Evolutionary conservation across 2,797 vertebrate genomes (phyloP).

Genomic region (Helostoma temminkii): DNA sequence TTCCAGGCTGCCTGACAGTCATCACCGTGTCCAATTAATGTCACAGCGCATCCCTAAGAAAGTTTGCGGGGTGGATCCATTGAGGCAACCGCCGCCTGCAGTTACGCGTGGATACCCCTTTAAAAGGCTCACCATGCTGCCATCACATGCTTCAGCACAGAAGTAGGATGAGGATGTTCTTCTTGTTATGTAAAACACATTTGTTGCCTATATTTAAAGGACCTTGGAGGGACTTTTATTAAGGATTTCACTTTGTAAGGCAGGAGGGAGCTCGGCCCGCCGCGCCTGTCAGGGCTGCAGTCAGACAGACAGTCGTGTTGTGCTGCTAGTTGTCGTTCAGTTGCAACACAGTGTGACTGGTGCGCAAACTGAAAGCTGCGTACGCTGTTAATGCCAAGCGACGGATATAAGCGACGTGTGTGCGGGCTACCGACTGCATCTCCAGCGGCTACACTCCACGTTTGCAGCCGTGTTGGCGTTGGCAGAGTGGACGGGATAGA

Average conservation of each 20-base stretch:
- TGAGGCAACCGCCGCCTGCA: slow-evolving; percentile 5
- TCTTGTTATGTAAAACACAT: slow-evolving; percentile 69
- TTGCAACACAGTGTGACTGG: slow-evolving; percentile 55
- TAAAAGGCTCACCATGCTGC: slow-evolving; percentile 80
- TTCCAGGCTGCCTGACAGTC: slow-evolving; percentile 1
- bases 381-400: slow-evolving; percentile 53
- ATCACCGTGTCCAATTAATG: slow-evolving; percentile 25
- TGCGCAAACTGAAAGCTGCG: slow-evolving; percentile 75
- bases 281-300: slow-evolving; percentile 58
- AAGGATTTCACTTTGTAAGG: slow-evolving; percentile 40
- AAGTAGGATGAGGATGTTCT: slow-evolving; percentile 74
- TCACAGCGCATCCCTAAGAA: slow-evolving; percentile 31
- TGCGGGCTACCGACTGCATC: slow-evolving; percentile 15
- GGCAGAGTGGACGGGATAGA: slow-evolving; percentile 54
- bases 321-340: slow-evolving; percentile 74
- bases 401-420: slow-evolving; percentile 69
- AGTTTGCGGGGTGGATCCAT: slow-evolving; percentile 47
- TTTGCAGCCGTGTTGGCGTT: slow-evolving; percentile 19
- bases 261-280: slow-evolving; percentile 27
- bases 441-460: slow-evolving; percentile 13
- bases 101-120: slow-evolving; percentile 77
- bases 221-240: slow-evolving; percentile 30
- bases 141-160: slow-evolving; percentile 79
- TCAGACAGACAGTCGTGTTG: slow-evolving; percentile 57
- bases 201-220: slow-evolving; percentile 13